Evolutionary conservation across 2,113 vertebrate species (phyloP), one percentile per base, ranked within the genome.

Genomic region (Emydura subglobosa): DNA sequence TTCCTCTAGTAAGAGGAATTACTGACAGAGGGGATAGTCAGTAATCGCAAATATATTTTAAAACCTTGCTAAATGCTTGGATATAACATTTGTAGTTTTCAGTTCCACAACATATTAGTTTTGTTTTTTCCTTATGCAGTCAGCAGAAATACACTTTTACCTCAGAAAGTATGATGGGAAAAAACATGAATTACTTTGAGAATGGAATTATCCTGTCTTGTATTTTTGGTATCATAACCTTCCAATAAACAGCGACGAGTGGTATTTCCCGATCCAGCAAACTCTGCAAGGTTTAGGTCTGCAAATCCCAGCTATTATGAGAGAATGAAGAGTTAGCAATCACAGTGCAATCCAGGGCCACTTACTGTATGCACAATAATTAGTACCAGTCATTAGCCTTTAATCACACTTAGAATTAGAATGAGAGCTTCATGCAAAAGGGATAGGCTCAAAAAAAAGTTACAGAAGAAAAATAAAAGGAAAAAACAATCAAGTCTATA

Each of bases 201-300:
- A 97, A 99, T 99, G 84, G 99, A 99, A 97, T 99, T 99, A 96
- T 99, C 99, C 94, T 99, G 99, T 94, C 99, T 98, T 91, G 99
- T 99, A 97, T 99, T 99, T 98, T 99, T 99, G 96, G 99, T 99
- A 97, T 99, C 99, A 89, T 99, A 99, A 89, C 99, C 99, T 98
- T 99, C 99, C 87, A 99, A 97, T 95, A 99, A 98, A 97, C 99
- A 99, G 79, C 99, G 98, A 16, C 99, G 98, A 79, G 98, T 99
- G 31, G 99, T 99, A 96, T 97, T 99, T 96, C 99, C 99, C 2
- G 99, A 99, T 87, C 99, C 99, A 93, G 99, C 99, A 98, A 99
- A 99, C 97, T 99, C 99, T 61, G 99, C 98, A 96, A 99, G 98
- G 97, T 99, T 99, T 95, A 99, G 98, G 97, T 99, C 99, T 97